Percentiles rank a stretch among this genome's conserved stretches.
Conservation (phyloP, 2,888 invertebrate species). For the Anoplius nigerrimus region DNA sequence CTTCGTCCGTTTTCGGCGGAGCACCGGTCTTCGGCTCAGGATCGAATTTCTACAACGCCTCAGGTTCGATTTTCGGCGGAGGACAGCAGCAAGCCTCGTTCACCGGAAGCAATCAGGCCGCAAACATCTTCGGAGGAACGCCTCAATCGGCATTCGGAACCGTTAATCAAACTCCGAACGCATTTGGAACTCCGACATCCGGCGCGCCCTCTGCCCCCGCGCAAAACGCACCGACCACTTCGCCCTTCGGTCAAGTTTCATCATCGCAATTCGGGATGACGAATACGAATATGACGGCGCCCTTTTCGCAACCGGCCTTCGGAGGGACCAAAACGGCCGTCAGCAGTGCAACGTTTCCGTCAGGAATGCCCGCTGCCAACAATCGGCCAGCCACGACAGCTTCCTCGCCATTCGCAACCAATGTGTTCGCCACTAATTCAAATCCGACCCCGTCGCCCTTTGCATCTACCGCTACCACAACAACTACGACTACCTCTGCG, state of each 20-base stretch:
- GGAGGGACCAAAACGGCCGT: background rate
- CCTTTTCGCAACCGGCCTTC: slow-evolving; percentile 6
- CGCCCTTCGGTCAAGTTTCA: slow-evolving; percentile 35
- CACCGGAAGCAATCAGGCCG: slow-evolving; percentile 56
- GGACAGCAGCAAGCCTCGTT: slow-evolving; percentile 48
- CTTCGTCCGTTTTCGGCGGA: slow-evolving; percentile 60
- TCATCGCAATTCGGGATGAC: slow-evolving; percentile 41
- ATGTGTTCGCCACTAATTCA: slow-evolving; percentile 25
- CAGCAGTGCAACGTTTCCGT: slow-evolving; percentile 32
- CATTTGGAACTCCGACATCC: slow-evolving; percentile 17
- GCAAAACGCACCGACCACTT: slow-evolving; percentile 24
- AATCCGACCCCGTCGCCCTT: slow-evolving; percentile 42
- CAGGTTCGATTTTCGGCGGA: slow-evolving; percentile 53
- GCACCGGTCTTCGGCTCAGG: slow-evolving; percentile 63
- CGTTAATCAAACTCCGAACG: slow-evolving; percentile 1
- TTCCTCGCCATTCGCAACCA: slow-evolving; percentile 29
- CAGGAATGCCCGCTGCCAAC: slow-evolving; percentile 27
- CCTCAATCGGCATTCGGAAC: slow-evolving; percentile 41
- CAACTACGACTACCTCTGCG: slow-evolving; percentile 35
- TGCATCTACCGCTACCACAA: slow-evolving; percentile 36
- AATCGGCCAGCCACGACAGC: background rate
- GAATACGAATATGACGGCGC: slow-evolving; percentile 7
- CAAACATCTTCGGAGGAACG: slow-evolving; percentile 60
- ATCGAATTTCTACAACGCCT: slow-evolving; percentile 49
- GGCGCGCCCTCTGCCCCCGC: slow-evolving; percentile 32